phyloP scores from a whole-genome alignment of 2,888 invertebrate species.

The Priocnemis perturbator region DNA sequence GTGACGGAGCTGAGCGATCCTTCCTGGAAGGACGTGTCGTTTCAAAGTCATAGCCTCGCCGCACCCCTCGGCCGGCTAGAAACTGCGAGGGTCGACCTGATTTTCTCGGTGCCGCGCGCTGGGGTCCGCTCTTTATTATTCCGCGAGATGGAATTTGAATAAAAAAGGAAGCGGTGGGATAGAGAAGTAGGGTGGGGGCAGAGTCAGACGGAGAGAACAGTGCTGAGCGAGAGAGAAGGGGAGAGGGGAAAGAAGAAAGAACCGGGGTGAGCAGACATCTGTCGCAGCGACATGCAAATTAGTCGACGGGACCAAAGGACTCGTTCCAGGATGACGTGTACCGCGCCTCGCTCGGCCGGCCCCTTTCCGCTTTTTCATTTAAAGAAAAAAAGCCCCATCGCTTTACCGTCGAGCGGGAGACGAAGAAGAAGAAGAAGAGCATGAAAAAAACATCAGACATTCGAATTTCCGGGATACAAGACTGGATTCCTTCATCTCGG shows the following conservation, averaged over 20 bases:
- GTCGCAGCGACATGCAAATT: constrained; percentile 56
- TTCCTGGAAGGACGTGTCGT: constrained; percentile 11
- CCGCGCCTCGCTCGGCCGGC: constrained; percentile 15
- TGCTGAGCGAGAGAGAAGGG: not conserved
- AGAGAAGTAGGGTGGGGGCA: constrained; percentile 9
- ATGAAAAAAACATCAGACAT: constrained; percentile 13
- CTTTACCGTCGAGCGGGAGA: not conserved
- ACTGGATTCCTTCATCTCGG: not conserved
- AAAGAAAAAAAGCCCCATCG: constrained; percentile 4
- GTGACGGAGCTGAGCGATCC: too few relatives aligned
- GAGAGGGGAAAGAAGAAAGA: constrained; percentile 12
- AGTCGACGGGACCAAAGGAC: constrained; percentile 41
- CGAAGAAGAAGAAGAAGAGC: not conserved
- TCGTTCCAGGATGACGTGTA: constrained; percentile 23
- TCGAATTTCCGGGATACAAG: not conserved
- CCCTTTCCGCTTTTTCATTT: constrained; percentile 20
- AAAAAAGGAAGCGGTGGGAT: constrained; percentile 35
- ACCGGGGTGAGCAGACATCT: constrained; percentile 47
- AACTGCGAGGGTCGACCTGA: constrained; percentile 13
- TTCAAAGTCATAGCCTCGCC: constrained; percentile 4
- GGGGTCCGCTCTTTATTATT: constrained; percentile 46
- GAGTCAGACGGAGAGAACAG: not conserved
- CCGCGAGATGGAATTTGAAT: constrained; percentile 51
- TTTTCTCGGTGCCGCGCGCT: constrained; percentile 18
- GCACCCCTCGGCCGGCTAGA: not conserved